Conservation (phyloP, 2,797 vertebrate species). For the Darevskia nairensis region DNA sequence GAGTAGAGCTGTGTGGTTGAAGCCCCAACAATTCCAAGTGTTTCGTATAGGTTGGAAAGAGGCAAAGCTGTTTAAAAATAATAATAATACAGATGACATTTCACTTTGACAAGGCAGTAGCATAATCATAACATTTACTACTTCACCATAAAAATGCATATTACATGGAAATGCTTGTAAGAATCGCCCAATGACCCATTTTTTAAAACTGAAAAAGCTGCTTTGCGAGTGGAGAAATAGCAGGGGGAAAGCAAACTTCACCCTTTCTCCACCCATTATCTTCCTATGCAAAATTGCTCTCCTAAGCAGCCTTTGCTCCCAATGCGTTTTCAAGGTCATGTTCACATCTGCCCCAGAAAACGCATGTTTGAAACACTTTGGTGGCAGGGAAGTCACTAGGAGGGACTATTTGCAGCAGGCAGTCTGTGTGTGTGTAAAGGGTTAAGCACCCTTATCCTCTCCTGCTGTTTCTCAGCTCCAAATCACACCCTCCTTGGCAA, state of each 20-base stretch:
- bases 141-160: background rate
- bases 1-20: slow-evolving; percentile 95
- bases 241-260: background rate
- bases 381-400: background rate
- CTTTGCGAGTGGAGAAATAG: background rate
- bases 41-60: slow-evolving; percentile 93
- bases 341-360: background rate
- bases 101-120: background rate
- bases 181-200: background rate
- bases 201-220: background rate
- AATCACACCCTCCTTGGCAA: background rate
- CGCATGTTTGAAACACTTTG: no score
- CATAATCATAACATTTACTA: background rate
- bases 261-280: background rate
- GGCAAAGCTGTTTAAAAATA: slow-evolving; percentile 84
- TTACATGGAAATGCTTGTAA: background rate
- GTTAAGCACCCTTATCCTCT: background rate
- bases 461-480: background rate
- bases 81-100: background rate
- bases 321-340: background rate
- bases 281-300: background rate
- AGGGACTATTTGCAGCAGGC: background rate
- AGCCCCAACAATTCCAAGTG: slow-evolving; percentile 90
- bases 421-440: background rate
- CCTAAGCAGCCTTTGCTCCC: background rate